phyloP scores from a whole-genome alignment of 2,888 invertebrate species.

The Eretmocerus hayati region DNA sequence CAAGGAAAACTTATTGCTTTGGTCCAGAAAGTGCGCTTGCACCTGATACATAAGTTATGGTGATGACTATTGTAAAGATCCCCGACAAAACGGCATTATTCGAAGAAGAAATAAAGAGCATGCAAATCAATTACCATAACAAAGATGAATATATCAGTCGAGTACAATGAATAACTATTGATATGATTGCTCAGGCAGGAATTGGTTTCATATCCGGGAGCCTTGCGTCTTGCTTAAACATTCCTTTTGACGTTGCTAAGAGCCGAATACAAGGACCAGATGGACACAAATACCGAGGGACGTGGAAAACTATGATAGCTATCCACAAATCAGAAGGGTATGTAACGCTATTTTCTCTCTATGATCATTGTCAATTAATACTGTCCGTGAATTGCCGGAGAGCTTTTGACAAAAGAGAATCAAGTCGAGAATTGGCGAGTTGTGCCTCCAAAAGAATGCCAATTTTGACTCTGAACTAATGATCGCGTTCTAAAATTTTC shows the following conservation, averaged over 20 bases:
- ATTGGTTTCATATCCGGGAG: slow-evolving; percentile 86
- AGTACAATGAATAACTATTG: neutral
- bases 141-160: neutral
- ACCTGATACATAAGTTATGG: too few relatives aligned
- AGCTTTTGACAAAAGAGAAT: too few relatives aligned
- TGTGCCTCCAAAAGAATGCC: too few relatives aligned
- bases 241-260: slow-evolving; percentile 95
- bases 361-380: neutral
- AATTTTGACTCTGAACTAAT: too few relatives aligned
- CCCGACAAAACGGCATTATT: too few relatives aligned
- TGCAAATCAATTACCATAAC: neutral
- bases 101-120: too few relatives aligned
- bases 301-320: slow-evolving; percentile 62
- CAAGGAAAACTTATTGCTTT: too few relatives aligned
- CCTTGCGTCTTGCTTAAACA: slow-evolving; percentile 79
- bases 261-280: slow-evolving; percentile 92
- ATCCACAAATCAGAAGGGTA: slow-evolving; percentile 88
- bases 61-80: too few relatives aligned
- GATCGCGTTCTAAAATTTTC: too few relatives aligned
- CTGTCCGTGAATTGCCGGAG: too few relatives aligned
- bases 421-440: too few relatives aligned
- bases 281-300: slow-evolving; percentile 68
- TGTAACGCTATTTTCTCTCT: neutral
- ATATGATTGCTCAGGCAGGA: slow-evolving; percentile 33
- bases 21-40: too few relatives aligned